Evolutionary conservation across 2,888 invertebrate genomes (phyloP).

Genomic region (Callyntrura guangdongensis): DNA sequence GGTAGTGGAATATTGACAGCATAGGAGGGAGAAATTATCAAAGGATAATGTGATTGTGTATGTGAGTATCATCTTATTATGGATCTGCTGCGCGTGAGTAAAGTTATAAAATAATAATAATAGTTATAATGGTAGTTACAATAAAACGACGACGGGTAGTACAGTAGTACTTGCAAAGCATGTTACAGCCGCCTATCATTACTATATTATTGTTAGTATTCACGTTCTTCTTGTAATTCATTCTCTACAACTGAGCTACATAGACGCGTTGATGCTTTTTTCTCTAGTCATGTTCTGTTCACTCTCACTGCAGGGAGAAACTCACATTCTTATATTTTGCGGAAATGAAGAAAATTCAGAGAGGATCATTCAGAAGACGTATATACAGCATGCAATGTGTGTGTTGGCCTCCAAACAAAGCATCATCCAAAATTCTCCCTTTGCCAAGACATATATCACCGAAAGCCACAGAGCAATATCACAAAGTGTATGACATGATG

Average conservation of each 20-base stretch:
- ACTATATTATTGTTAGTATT: conserved; percentile 19
- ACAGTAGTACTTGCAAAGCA: neutral
- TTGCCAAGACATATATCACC: conserved; percentile 83
- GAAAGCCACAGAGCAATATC: conserved; percentile 80
- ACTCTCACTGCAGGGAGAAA: neutral
- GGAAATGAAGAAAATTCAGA: conserved; percentile 66
- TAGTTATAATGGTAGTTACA: neutral
- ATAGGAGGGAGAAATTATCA: neutral
- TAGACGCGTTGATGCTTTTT: no score
- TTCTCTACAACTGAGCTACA: neutral
- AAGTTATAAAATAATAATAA: neutral
- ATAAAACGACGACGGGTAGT: neutral
- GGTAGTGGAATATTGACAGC: conserved; percentile 30
- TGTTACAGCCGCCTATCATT: neutral
- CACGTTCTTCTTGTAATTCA: neutral
- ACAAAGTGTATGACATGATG: conserved; percentile 81
- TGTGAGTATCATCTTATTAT: conserved; percentile 29
- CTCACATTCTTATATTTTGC: conserved; percentile 39
- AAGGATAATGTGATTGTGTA: conserved; percentile 5
- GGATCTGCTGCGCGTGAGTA: conserved; percentile 21
- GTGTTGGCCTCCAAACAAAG: conserved; percentile 79
- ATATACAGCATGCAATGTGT: conserved; percentile 18
- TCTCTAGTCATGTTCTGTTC: neutral
- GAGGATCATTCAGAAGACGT: conserved; percentile 1
- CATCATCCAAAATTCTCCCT: conserved; percentile 70